Evolutionary conservation across 2,113 vertebrate genomes (phyloP).

Genomic region (Cryptomyrus ogoouensis): DNA sequence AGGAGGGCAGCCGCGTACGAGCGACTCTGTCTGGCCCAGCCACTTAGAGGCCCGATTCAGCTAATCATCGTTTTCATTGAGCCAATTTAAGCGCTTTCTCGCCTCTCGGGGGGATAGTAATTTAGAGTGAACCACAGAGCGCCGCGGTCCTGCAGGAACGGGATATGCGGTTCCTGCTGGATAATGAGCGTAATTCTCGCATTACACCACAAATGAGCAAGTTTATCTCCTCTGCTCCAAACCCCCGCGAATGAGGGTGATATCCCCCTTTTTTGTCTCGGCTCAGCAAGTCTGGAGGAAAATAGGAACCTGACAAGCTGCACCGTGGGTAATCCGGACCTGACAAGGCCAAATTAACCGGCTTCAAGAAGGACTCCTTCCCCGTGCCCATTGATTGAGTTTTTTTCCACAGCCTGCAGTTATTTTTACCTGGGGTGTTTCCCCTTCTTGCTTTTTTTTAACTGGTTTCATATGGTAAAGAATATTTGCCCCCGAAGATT

Average conservation of each 20-base stretch:
- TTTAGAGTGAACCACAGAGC: constrained; percentile 13
- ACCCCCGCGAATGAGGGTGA: neutral
- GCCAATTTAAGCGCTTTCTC: constrained; percentile 16
- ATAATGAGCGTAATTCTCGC: constrained; percentile 11
- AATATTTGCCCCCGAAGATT: neutral
- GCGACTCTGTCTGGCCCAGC: neutral
- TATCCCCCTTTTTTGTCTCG: constrained; percentile 17
- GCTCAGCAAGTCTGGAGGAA: constrained; percentile 16
- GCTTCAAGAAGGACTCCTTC: neutral
- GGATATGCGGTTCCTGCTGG: neutral
- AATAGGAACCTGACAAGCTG: constrained; percentile 21
- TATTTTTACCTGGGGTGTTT: constrained; percentile 13
- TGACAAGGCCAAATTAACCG: neutral
- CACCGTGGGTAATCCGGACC: constrained; percentile 24
- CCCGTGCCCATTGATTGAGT: neutral
- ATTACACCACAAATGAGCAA: constrained; percentile 2
- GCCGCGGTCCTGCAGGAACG: neutral
- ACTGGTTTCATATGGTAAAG: constrained; percentile 9
- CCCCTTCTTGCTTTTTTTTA: neutral
- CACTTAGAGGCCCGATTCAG: neutral
- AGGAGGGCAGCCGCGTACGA: neutral
- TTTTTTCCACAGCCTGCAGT: neutral
- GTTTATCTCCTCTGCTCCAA: neutral
- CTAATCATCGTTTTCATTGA: constrained; percentile 19
- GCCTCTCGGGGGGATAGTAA: constrained; percentile 13